Evolutionary conservation across 2,888 invertebrate genomes (phyloP).

Genomic region (Eupsilia transversa): DNA sequence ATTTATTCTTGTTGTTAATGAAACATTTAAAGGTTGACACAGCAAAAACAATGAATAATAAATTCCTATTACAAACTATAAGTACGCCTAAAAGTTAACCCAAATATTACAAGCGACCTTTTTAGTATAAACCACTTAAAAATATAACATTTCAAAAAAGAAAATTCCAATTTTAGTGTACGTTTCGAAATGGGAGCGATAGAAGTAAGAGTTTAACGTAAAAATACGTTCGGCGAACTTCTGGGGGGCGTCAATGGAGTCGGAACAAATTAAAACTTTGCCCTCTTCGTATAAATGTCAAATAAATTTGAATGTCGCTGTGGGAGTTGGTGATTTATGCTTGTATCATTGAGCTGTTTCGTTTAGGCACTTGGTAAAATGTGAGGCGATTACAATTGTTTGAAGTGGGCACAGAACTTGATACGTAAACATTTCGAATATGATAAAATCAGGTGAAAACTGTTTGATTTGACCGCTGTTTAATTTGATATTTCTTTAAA

Average conservation of each 20-base stretch:
- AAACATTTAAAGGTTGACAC: conserved; percentile 6
- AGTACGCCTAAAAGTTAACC: conserved; percentile 27
- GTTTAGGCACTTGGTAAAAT: conserved; percentile 38
- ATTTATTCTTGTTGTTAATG: background rate
- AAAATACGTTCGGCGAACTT: conserved; percentile 67
- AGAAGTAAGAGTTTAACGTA: conserved; percentile 62
- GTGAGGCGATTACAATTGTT: conserved; percentile 31
- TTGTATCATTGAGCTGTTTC: conserved; percentile 62
- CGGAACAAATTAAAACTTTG: conserved; percentile 69
- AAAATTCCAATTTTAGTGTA: conserved; percentile 58
- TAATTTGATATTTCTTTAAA: background rate
- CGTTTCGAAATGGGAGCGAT: conserved; percentile 41
- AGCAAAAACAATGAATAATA: background rate
- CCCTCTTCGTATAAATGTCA: conserved; percentile 69
- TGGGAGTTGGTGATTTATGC: conserved; percentile 64
- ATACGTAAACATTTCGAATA: background rate
- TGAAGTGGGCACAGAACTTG: background rate
- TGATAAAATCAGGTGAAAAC: background rate
- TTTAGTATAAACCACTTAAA: conserved; percentile 36
- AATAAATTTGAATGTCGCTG: conserved; percentile 68
- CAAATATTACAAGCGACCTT: conserved; percentile 34
- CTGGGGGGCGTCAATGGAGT: conserved; percentile 64
- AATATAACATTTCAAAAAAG: conserved; percentile 54
- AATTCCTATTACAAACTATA: conserved; percentile 19
- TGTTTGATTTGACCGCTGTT: background rate